Percentiles rank a stretch among this genome's conserved stretches.
Evolutionary conservation across 1,140 invertebrate species (phyloP).

Genomic region (Amyelois transitella): DNA sequence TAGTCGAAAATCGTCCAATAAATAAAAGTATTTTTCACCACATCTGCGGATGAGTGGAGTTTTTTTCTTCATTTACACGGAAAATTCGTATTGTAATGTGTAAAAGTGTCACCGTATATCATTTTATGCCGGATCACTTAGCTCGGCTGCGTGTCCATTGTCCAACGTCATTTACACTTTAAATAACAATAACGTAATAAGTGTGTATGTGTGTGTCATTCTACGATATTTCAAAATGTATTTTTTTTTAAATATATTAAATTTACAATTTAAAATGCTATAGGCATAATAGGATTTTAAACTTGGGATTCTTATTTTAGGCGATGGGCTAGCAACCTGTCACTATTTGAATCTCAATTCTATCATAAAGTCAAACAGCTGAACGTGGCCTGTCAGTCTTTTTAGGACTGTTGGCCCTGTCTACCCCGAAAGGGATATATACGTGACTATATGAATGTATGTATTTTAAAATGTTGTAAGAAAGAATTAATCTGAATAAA

Average conservation of each 20-base stretch:
- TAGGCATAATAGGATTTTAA: too few relatives aligned
- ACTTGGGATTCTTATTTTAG: too few relatives aligned
- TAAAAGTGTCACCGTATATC: slow-evolving; percentile 70
- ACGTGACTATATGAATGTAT: too few relatives aligned
- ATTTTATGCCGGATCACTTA: slow-evolving; percentile 66
- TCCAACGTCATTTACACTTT: slow-evolving; percentile 13
- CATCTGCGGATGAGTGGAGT: not conserved
- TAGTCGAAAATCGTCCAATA: not conserved
- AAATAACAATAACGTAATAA: not conserved
- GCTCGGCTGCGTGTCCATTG: slow-evolving; percentile 36
- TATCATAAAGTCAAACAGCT: too few relatives aligned
- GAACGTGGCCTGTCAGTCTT: too few relatives aligned
- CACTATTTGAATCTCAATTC: too few relatives aligned
- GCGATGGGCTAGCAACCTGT: too few relatives aligned
- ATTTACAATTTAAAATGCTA: too few relatives aligned
- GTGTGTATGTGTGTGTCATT: not conserved
- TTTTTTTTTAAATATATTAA: not conserved
- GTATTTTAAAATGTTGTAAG: too few relatives aligned
- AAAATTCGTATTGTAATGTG: slow-evolving; percentile 71
- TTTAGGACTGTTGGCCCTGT: too few relatives aligned
- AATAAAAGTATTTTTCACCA: not conserved
- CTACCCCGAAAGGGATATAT: too few relatives aligned
- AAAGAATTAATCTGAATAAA: too few relatives aligned
- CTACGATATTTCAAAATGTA: not conserved
- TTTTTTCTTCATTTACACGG: slow-evolving; percentile 52